A percentile compares a stretch with the other conserved stretches of the same genome.
Evolutionary conservation across 2,888 invertebrate genomes (phyloP).

Genomic region (Xanthorhoe spadicearia): DNA sequence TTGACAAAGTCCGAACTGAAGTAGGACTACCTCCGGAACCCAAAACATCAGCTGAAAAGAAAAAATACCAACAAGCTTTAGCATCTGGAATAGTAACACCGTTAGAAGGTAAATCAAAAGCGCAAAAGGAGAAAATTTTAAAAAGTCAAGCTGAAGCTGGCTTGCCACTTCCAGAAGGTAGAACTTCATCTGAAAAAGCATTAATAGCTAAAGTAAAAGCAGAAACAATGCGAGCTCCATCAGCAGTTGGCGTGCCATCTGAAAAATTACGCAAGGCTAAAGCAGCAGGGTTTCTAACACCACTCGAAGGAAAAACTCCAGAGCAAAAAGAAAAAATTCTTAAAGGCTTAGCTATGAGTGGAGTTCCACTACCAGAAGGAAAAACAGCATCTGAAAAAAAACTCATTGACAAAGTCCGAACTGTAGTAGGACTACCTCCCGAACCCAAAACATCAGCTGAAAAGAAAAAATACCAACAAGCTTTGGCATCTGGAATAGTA

Average conservation of each 20-base stretch:
- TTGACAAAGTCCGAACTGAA: conserved; percentile 48
- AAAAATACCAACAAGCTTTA: conserved; percentile 44
- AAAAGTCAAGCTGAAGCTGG: conserved; percentile 45
- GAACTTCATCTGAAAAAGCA: conserved; percentile 50
- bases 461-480: conserved; percentile 49
- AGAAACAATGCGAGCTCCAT: conserved; percentile 13
- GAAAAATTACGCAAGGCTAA: conserved; percentile 45
- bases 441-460: conserved; percentile 43
- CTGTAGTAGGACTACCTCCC: conserved; percentile 44
- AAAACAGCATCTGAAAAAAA: conserved; percentile 46
- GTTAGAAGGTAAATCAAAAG: conserved; percentile 42
- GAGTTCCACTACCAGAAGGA: conserved; percentile 44
- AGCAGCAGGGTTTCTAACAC: conserved; percentile 23
- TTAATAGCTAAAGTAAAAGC: conserved; percentile 16
- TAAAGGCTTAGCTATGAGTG: conserved; percentile 41
- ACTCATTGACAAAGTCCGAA: conserved; percentile 43
- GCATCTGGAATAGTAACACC: conserved; percentile 42
- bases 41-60: conserved; percentile 37
- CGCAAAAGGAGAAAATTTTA: conserved; percentile 46
- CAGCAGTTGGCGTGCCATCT: conserved; percentile 27
- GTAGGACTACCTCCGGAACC: conserved; percentile 43
- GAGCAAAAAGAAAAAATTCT: conserved; percentile 50
- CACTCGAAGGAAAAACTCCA: conserved; percentile 44
- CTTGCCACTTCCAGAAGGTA: conserved; percentile 48
- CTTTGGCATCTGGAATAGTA: conserved; percentile 49